Conservation (phyloP, 2,113 vertebrate genomes). For the Aramus guarauna region DNA sequence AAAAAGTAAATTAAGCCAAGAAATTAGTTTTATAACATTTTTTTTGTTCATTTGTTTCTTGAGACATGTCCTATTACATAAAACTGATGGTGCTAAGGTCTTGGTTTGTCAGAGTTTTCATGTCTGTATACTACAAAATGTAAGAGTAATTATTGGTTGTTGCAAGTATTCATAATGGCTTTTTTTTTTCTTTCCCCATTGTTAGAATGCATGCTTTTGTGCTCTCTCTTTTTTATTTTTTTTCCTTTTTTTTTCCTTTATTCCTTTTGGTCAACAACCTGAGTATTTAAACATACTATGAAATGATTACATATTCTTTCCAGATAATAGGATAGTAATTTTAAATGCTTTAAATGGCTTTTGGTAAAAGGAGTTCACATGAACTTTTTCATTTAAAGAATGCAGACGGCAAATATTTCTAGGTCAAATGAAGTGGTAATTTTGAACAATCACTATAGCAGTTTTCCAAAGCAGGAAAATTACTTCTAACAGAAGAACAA, state of each 20-base stretch:
- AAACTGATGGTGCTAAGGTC: not conserved
- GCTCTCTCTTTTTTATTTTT: not conserved
- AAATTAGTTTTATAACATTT: not conserved
- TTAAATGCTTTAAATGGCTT: not conserved
- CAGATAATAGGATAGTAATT: not conserved
- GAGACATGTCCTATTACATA: not conserved
- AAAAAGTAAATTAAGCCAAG: not conserved
- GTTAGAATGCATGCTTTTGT: not conserved
- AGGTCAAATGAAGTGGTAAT: not conserved
- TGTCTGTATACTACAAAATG: not conserved
- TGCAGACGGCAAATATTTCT: not conserved
- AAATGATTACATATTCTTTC: not conserved
- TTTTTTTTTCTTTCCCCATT: accelerated
- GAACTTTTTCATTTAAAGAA: not conserved
- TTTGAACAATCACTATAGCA: not conserved
- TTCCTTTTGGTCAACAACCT: not conserved
- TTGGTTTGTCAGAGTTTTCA: not conserved
- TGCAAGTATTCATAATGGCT: not conserved
- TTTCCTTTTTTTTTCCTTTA: not conserved
- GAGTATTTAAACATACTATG: not conserved
- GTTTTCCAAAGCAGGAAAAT: not conserved
- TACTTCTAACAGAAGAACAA: not conserved
- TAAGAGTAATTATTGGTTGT: not conserved
- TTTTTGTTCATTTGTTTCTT: not conserved
- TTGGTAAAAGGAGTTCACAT: not conserved